These are phyloP conservation scores for Stercorarius parasiticus DNA, from an alignment of 2,113 vertebrate species.

Conservation along the genomic window DNA sequence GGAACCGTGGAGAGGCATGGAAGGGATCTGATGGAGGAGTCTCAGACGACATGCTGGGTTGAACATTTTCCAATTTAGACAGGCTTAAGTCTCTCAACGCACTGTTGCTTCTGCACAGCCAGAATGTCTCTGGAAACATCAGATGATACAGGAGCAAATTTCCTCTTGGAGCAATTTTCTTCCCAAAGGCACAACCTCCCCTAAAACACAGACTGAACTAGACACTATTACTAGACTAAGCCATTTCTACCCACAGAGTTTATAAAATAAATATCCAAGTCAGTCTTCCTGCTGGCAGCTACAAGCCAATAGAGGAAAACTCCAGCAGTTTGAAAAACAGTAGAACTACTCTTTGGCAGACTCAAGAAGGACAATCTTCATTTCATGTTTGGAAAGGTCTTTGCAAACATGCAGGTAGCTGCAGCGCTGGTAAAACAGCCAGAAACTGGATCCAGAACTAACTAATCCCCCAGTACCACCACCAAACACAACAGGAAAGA, in stretches of 20 bases:
- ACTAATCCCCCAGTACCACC: not conserved
- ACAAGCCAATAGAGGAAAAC: not conserved
- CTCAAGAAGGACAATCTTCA: not conserved
- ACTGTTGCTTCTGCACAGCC: not conserved
- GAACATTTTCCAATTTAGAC: not conserved
- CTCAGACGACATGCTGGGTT: fast-evolving
- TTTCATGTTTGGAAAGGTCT: not conserved
- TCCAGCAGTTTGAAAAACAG: not conserved
- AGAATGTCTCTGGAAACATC: not conserved
- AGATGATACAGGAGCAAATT: not conserved
- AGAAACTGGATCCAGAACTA: not conserved
- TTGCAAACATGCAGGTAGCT: not conserved
- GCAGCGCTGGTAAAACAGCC: not conserved
- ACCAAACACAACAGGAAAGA: not conserved
- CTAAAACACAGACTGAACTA: not conserved
- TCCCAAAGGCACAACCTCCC: not conserved
- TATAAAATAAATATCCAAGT: not conserved
- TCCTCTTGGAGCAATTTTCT: not conserved
- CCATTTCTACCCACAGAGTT: not conserved
- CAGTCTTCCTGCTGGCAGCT: not conserved
- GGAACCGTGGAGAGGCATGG: not conserved
- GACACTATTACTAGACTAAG: not conserved
- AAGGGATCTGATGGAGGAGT: not conserved
- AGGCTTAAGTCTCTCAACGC: not conserved
- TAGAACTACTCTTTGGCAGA: not conserved